Base-by-base conservation (phyloP, 2,113 vertebrate genomes). In the Anarhynchus alexandrinus region DNA sequence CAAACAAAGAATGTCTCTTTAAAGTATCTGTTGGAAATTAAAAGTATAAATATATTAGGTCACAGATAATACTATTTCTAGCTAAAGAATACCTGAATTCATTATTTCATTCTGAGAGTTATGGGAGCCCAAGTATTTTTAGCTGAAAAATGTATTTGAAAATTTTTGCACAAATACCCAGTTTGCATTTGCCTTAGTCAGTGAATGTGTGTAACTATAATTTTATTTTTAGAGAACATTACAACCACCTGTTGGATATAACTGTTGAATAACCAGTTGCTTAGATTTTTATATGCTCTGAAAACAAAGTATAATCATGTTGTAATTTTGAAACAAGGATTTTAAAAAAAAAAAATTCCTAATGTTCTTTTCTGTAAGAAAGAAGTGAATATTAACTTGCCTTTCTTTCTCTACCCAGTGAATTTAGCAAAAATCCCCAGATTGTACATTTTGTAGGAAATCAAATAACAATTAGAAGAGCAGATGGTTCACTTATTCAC, bases 401-500 rank as follows among this genome's bases (percentile, higher is more conserved):
- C 59, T 47, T 55, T 82, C 84, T 90, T 32, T 91, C 71, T 94
- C 76, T 82, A 6, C 36, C 74, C 98, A 99, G 99, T 64, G 99
- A 99, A 49, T 99, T 99, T 93, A 98, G 98, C 95, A 98, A 97
- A 45, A 98, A 97, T 26, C 98, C 99, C 1, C 99, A 99, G 86
- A 98, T 99, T 40, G 96, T 99, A 80, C 98, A 97, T 95, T 99
- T 99, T 94, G 98, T 99, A 32, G 99, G 99, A 8, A 98, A 97
- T 62, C 98, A 98, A 65, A 88, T 99, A 82, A 99, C 99, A 0
- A 91, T 99, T 16, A 98, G 99, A 77, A 98, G 99, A 87, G 98
- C 98, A 13, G 99, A 99, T 34, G 99, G 99, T 8, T 99, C 99
- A 8, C 97, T 99, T 38, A 96, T 99, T n/a, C 99, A 99, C 94